These are phyloP conservation scores for Dicrostonyx torquatus DNA, from an alignment of 2,797 vertebrate species.

Conservation along the genomic window DNA sequence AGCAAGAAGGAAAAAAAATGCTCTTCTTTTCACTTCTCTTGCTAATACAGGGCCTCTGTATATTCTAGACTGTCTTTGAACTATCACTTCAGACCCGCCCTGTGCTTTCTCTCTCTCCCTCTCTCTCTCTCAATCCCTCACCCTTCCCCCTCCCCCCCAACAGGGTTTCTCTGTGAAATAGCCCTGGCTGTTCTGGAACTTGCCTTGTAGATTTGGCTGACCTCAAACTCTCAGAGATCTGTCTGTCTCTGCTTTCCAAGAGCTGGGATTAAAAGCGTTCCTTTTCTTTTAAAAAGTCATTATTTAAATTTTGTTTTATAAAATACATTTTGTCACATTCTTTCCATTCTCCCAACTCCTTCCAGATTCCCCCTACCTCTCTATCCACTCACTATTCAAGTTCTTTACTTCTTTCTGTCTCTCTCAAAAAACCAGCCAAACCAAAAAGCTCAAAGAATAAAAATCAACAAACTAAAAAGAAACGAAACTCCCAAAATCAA, in stretches of 20 bases:
- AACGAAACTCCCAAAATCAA: neutral
- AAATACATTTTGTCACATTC: neutral
- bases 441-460: neutral
- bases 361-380: neutral
- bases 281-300: neutral
- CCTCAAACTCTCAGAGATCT: neutral
- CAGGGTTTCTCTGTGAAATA: neutral
- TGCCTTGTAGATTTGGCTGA: neutral
- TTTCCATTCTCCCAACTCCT: neutral
- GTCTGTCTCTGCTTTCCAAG: neutral
- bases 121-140: too few relatives aligned
- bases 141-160: too few relatives aligned
- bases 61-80: neutral
- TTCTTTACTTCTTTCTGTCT: neutral
- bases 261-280: neutral
- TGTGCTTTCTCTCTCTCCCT: too few relatives aligned
- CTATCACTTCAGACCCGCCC: neutral
- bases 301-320: neutral
- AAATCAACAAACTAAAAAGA: neutral
- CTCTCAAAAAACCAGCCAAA: neutral
- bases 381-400: neutral
- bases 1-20: constrained; percentile 1
- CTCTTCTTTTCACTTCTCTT: neutral
- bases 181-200: neutral
- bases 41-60: neutral